Base-by-base conservation (phyloP, 1,140 invertebrate species). In the Melipona quadrifasciata region DNA sequence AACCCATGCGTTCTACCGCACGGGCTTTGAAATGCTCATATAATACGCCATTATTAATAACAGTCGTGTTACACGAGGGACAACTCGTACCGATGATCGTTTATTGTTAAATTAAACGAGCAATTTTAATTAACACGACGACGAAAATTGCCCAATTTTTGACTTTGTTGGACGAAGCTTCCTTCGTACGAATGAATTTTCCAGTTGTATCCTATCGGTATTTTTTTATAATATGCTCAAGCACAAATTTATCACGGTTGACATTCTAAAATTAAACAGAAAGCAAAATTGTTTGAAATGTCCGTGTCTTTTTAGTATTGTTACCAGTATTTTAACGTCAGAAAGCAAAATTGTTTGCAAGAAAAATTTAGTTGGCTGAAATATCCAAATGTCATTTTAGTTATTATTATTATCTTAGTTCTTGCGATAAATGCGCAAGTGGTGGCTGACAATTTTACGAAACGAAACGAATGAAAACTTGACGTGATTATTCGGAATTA, bases 1-100 rank as follows among this genome's bases (percentile, higher is more conserved):
- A 76, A 86, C 68, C 74, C 72, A 80, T 89, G 76, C 74, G 78
- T 87, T 86, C 85, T 85, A 86, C 87, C 47, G 86, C 83, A 78
- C 70, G 88, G 82, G 86, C 76, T 74, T 87, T 86, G 55, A 74
- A 81, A 84, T 53, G 34, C 19, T 47, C 76, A 67, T 51, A 68
- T 75, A 74, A 58, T 27, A 34, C 64, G 19, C 31, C 78, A 81
- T 78, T 77, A 81, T 89, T 85, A 77, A 68, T 64, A 70, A 65
- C 67, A 64, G 1, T 76, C 21, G 47, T 39, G 71, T 67, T 82
- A 57, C 34, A 51, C 71, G 58, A 12, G 65, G 58, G 39, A 6
- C 39, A 47, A 47, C 39, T 47, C 39, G 39, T 47, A 47, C 39
- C 39, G 39, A 47, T 8, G 39, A 31, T 57, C 65, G 80, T 76